phyloP scores from a whole-genome alignment of 2,797 vertebrate species.

The Artibeus jamaicensis region DNA sequence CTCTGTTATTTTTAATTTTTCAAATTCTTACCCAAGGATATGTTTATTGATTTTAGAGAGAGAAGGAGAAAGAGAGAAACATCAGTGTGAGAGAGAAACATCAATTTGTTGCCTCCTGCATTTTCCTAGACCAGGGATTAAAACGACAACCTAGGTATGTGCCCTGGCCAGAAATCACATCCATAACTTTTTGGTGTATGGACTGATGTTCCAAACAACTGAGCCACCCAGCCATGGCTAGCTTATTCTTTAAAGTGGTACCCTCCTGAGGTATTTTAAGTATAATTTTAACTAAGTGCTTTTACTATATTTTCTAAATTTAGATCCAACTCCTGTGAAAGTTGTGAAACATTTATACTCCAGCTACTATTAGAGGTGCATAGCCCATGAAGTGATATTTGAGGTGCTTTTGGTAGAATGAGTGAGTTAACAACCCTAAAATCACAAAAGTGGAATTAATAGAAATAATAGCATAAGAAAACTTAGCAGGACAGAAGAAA shows the following conservation, averaged over 20 bases:
- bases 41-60: neutral
- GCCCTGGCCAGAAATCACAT: neutral
- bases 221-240: neutral
- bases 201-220: neutral
- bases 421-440: neutral
- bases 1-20: neutral
- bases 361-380: neutral
- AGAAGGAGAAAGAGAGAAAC: neutral
- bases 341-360: neutral
- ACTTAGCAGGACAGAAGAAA: neutral
- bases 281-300: neutral
- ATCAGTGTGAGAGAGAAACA: neutral
- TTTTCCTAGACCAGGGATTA: neutral
- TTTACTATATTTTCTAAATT: neutral
- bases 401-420: neutral
- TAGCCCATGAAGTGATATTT: neutral
- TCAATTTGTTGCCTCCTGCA: neutral
- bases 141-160: too few relatives aligned
- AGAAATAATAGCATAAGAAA: neutral
- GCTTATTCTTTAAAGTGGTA: neutral
- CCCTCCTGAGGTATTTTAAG: neutral
- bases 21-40: neutral
- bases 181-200: neutral
- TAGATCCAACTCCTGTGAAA: neutral
- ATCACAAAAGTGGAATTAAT: neutral